Conservation (phyloP, 2,888 invertebrate species). For the Barypeithes pellucidus region DNA sequence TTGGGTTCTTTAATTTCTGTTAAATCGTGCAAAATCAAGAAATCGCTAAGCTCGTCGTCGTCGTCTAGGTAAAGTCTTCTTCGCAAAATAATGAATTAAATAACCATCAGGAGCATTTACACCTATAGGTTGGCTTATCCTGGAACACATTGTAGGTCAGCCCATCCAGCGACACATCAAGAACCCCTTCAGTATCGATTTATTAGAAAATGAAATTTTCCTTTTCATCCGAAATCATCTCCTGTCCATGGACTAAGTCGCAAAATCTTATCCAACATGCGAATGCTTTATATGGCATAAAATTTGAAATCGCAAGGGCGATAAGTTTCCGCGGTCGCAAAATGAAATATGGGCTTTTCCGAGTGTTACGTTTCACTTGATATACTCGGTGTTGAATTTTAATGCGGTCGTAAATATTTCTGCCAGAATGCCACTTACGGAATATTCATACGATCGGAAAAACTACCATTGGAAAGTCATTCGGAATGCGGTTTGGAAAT, state of each 20-base stretch:
- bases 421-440: constrained; percentile 18
- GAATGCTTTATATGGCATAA: constrained; percentile 66
- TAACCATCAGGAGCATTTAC: no score
- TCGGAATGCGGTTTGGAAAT: constrained; percentile 7
- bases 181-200: no score
- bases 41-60: no score
- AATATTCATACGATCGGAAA: constrained; percentile 13
- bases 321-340: constrained; percentile 58
- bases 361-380: constrained; percentile 54
- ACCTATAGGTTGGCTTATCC: no score
- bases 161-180: no score
- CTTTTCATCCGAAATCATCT: neutral
- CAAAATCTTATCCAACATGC: constrained; percentile 12
- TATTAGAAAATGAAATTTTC: neutral
- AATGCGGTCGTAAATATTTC: constrained; percentile 44
- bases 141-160: no score
- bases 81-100: no score
- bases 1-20: no score
- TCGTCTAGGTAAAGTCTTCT: no score
- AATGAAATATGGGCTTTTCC: constrained; percentile 61
- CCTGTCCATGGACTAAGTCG: constrained; percentile 15
- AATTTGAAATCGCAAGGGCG: constrained; percentile 66
- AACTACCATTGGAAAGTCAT: constrained; percentile 18
- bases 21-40: no score
- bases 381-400: constrained; percentile 53